Base-by-base conservation (phyloP, 2,113 vertebrate genomes). In the Sceloporus tristichus region DNA sequence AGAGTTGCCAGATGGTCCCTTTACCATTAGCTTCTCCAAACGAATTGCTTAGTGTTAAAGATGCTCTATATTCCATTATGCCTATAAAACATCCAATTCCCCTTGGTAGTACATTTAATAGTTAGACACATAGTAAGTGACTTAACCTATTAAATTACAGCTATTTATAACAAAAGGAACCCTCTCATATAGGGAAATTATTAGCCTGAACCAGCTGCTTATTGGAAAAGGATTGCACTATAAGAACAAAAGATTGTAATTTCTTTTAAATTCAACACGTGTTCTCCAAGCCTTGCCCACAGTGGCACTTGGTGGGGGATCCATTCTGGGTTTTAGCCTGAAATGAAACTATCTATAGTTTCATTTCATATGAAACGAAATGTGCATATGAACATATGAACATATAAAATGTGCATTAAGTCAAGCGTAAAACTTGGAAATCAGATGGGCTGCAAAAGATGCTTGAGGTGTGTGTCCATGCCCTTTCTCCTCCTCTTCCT, bases 151-250 rank as follows among this genome's bases (percentile, higher is more conserved):
- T 56, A 84, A 74, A 53, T 79, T 25, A 86, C 78, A 84, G 14
- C 1, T 74, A 54, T 85, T 78, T 82, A 74, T 2, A 87, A 86
- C 59, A 76, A 54, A 71, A 73, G 87, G 83, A 91, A 71, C 5
- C 3, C 1, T 84, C 29, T 90, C 70, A 53, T 42, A 88, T 70
- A 53, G 54, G 75, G 54, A 9, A 78, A 38, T 75, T 25, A 56
- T 88, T 90, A 84, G 34, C 75, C 19, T 27, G 62, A n/a, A 74
- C 90, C 79, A 90, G 54, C 9, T 78, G 78, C 66, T 90, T 88
- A 59, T 87, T 42, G 70, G 83, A 85, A 34, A 88, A 85, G 62
- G 9, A 40, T 14, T 85, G 11, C 54, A 23, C 87, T 29, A 74
- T 74, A 90, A 80, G 2, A 77, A 84, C 6, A 87, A 5, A 85